These are phyloP conservation scores for Epistrophe eligans DNA, from an alignment of 2,888 invertebrate species.

Conservation along the genomic window DNA sequence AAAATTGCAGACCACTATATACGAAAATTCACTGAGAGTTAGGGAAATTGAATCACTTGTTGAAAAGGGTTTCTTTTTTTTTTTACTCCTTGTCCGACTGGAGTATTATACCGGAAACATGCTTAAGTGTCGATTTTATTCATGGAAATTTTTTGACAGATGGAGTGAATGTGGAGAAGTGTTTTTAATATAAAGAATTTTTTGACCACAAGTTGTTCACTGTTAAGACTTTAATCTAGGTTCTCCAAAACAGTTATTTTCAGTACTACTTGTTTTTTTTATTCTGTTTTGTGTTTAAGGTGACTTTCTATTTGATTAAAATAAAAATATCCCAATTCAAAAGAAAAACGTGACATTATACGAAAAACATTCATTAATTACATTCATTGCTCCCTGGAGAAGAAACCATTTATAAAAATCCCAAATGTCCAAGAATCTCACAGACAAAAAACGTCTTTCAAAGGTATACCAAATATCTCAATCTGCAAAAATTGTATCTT, in stretches of 20 bases:
- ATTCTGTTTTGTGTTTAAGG: not conserved
- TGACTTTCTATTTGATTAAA: slow-evolving; percentile 24
- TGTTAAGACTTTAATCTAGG: not conserved
- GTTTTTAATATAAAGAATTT: not conserved
- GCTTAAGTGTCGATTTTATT: slow-evolving; percentile 46
- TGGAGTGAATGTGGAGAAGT: slow-evolving; percentile 2
- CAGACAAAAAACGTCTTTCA: slow-evolving; percentile 11
- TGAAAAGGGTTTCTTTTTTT: slow-evolving; percentile 40
- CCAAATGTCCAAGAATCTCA: slow-evolving; percentile 41
- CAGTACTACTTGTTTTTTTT: slow-evolving; percentile 6
- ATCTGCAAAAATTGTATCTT: slow-evolving; percentile 27
- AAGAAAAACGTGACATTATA: slow-evolving; percentile 32
- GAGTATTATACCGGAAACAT: slow-evolving; percentile 50
- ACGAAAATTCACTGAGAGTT: slow-evolving; percentile 5
- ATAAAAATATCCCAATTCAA: slow-evolving; percentile 1
- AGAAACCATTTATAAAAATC: slow-evolving; percentile 56
- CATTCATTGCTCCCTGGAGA: not conserved
- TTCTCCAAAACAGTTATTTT: not conserved
- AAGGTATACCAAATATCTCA: slow-evolving; percentile 23
- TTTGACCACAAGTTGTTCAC: slow-evolving; percentile 6
- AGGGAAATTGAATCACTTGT: slow-evolving; percentile 54
- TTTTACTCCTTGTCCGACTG: not conserved
- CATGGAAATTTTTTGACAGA: slow-evolving; percentile 32
- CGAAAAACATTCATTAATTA: slow-evolving; percentile 58
- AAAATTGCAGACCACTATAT: slow-evolving; percentile 57